Evolutionary conservation across 2,888 invertebrate genomes (phyloP).

Genomic region (Emmelina monodactyla): DNA sequence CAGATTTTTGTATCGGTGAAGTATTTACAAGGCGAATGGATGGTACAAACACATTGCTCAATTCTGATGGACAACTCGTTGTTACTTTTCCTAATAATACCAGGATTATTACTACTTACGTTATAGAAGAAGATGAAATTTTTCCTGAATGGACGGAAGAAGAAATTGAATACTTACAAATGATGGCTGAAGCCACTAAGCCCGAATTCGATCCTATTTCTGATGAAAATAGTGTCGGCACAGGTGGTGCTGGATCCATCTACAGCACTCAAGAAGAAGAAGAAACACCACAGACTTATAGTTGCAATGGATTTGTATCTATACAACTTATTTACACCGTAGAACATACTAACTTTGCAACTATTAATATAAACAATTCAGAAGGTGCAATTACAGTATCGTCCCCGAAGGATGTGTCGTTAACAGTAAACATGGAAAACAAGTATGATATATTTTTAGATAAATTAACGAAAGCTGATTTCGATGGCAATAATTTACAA

Average conservation of each 20-base stretch:
- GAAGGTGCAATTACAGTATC: slow-evolving; percentile 31
- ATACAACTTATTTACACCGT: slow-evolving; percentile 35
- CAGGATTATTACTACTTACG: slow-evolving; percentile 35
- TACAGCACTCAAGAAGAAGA: slow-evolving; percentile 26
- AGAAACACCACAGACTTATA: too few relatives aligned
- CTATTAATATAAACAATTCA: slow-evolving; percentile 46
- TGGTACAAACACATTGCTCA: slow-evolving; percentile 42
- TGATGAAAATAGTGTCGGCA: slow-evolving; percentile 14
- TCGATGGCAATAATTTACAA: slow-evolving; percentile 35
- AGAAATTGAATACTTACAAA: slow-evolving; percentile 33
- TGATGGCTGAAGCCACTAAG: too few relatives aligned
- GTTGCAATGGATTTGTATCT: slow-evolving; percentile 41
- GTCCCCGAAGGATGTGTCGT: slow-evolving; percentile 37
- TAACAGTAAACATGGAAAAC: slow-evolving; percentile 29
- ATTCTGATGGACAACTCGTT: slow-evolving; percentile 42
- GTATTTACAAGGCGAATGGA: slow-evolving; percentile 50
- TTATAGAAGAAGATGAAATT: slow-evolving; percentile 40
- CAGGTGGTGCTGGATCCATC: slow-evolving; percentile 19
- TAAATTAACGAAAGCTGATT: slow-evolving; percentile 31
- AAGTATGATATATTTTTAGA: slow-evolving; percentile 38
- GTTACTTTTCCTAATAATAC: slow-evolving; percentile 48
- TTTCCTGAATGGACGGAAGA: slow-evolving; percentile 49
- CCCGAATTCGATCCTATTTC: background rate
- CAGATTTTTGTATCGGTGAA: slow-evolving; percentile 46
- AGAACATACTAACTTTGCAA: slow-evolving; percentile 62